phyloP scores from a whole-genome alignment of 2,797 vertebrate species.

The Thunnus albacares region DNA sequence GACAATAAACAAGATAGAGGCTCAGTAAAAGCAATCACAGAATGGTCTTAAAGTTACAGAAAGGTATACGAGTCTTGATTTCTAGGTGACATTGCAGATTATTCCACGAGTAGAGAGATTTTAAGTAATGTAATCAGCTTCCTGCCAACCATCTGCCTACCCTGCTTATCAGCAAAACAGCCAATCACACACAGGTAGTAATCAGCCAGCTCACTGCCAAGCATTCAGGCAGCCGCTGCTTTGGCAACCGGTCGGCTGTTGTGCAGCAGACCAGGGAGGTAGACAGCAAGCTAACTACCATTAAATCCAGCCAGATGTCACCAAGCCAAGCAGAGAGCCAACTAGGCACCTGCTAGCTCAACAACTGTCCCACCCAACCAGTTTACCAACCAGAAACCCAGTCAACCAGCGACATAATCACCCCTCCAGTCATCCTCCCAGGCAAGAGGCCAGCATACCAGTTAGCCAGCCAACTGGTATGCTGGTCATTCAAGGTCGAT shows the following conservation, averaged over 20 bases:
- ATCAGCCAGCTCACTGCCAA: not conserved
- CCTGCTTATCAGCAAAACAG: not conserved
- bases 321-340: not conserved
- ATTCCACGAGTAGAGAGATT: not conserved
- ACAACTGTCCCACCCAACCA: not conserved
- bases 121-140: not conserved
- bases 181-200: not conserved
- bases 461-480: not conserved
- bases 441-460: not conserved
- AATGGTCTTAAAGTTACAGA: not conserved
- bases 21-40: conserved; percentile 8
- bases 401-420: not conserved
- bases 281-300: not conserved
- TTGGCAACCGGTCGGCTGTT: not conserved
- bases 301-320: not conserved
- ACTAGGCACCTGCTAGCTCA: not conserved
- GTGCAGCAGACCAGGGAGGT: not conserved
- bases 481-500: conserved; percentile 54
- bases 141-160: not conserved
- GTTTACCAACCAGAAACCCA: not conserved
- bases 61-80: not conserved
- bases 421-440: too few species aligned
- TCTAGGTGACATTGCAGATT: conserved; percentile 10
- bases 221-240: not conserved
- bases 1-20: conserved; percentile 12